phyloP scores from a whole-genome alignment of 2,113 vertebrate genomes.

The Chascanopsetta lugubris region DNA sequence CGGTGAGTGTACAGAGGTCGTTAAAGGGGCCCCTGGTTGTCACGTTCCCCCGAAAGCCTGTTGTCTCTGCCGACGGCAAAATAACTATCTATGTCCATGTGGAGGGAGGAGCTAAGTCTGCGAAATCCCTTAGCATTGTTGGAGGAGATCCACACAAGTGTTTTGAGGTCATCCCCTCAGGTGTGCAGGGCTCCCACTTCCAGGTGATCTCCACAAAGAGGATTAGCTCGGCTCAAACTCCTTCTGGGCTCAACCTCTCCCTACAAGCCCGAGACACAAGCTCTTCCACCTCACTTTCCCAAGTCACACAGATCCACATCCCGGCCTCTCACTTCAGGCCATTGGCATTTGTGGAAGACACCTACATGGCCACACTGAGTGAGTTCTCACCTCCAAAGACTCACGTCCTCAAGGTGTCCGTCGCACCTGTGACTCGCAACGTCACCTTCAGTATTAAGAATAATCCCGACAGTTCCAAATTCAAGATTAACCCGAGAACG shows the following conservation, averaged over 20 bases:
- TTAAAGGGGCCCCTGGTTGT: conserved; percentile 80
- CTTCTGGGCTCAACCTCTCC: conserved; percentile 90
- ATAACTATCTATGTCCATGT: conserved; percentile 83
- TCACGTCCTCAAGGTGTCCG: conserved; percentile 84
- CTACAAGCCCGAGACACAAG: conserved; percentile 87
- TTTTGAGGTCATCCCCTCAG: conserved; percentile 87
- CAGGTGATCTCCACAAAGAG: conserved; percentile 86
- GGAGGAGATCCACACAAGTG: conserved; percentile 85
- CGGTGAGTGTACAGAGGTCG: conserved; percentile 84
- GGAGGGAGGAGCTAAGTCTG: conserved; percentile 77
- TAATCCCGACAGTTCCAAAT: conserved; percentile 79
- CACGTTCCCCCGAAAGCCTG: conserved; percentile 58
- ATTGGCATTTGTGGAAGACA: conserved; percentile 84
- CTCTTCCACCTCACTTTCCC: conserved; percentile 81
- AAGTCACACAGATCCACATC: conserved; percentile 83
- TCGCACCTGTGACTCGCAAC: conserved; percentile 72
- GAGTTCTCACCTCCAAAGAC: conserved; percentile 91
- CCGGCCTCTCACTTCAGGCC: conserved; percentile 79
- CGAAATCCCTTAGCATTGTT: conserved; percentile 85
- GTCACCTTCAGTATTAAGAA: conserved; percentile 86
- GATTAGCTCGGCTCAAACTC: conserved; percentile 86
- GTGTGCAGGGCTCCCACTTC: conserved; percentile 83
- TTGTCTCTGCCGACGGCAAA: conserved; percentile 66
- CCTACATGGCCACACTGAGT: conserved; percentile 85
- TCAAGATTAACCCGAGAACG: conserved; percentile 87